Evolutionary conservation across 2,888 invertebrate genomes (phyloP).

Genomic region (Megaustenia siamemsis): DNA sequence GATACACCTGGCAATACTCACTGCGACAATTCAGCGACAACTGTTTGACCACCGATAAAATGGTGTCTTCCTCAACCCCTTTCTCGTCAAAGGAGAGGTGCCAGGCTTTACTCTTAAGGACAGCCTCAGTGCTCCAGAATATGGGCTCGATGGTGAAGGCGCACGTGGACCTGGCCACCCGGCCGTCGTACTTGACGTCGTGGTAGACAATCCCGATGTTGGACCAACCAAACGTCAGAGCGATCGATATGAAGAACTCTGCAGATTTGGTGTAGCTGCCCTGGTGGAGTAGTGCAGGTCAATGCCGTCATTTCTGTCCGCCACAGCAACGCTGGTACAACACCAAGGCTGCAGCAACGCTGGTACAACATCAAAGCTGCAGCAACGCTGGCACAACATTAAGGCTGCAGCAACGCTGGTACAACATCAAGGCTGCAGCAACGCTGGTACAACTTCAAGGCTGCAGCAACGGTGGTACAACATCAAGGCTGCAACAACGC

Average conservation of each 20-base stretch:
- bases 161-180: constrained; percentile 81
- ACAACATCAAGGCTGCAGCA: too few relatives aligned
- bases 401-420: too few relatives aligned
- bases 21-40: constrained; percentile 24
- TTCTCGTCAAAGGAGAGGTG: constrained; percentile 82
- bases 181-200: constrained; percentile 56
- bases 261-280: constrained; percentile 73
- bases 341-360: too few relatives aligned
- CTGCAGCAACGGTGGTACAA: too few relatives aligned
- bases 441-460: too few relatives aligned
- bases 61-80: not conserved
- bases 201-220: constrained; percentile 72
- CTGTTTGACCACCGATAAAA: constrained; percentile 17
- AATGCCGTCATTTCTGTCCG: too few relatives aligned
- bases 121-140: constrained; percentile 82
- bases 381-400: too few relatives aligned
- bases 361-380: too few relatives aligned
- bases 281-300: constrained; percentile 56
- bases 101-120: constrained; percentile 61
- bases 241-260: constrained; percentile 67
- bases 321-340: too few relatives aligned
- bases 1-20: constrained; percentile 15
- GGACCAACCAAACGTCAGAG: constrained; percentile 71
- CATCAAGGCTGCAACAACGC: too few relatives aligned
- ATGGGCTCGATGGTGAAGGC: constrained; percentile 88